These are phyloP conservation scores for Petrocephalus schoutedeni DNA, from an alignment of 2,797 vertebrate genomes.

Conservation along the genomic window DNA sequence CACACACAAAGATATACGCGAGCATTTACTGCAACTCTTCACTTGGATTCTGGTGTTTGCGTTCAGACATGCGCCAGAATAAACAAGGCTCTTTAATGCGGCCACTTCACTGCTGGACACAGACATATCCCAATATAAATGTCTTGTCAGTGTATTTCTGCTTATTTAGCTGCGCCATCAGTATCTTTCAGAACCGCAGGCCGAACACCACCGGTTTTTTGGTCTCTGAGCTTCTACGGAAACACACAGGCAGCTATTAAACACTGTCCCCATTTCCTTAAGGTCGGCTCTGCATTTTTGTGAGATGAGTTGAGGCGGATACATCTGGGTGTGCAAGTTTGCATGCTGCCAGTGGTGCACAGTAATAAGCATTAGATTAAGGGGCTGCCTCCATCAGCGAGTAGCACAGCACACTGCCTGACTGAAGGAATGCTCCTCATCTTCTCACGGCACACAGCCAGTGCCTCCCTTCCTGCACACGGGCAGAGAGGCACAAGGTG, in stretches of 20 bases:
- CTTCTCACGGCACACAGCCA: not conserved
- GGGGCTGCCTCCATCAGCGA: not conserved
- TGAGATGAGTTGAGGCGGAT: not conserved
- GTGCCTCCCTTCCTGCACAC: not conserved
- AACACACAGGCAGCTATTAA: not conserved
- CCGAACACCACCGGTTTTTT: not conserved
- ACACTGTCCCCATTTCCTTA: not conserved
- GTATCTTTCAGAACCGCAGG: not conserved
- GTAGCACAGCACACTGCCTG: not conserved
- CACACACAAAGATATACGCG: not conserved
- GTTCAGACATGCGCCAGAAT: not conserved
- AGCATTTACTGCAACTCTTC: not conserved
- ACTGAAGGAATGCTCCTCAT: not conserved
- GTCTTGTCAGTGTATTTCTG: not conserved
- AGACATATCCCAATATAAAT: not conserved
- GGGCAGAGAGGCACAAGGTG: not conserved
- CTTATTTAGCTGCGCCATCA: not conserved
- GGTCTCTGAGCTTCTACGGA: not conserved
- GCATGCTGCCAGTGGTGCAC: not conserved
- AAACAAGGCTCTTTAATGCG: constrained; percentile 6
- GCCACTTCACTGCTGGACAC: not conserved
- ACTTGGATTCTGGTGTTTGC: not conserved
- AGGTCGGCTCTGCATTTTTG: not conserved
- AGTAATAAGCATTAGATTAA: not conserved
- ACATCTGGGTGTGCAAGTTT: not conserved